phyloP scores from a whole-genome alignment of 23 tunicate species.

The Ascidia mentula region DNA sequence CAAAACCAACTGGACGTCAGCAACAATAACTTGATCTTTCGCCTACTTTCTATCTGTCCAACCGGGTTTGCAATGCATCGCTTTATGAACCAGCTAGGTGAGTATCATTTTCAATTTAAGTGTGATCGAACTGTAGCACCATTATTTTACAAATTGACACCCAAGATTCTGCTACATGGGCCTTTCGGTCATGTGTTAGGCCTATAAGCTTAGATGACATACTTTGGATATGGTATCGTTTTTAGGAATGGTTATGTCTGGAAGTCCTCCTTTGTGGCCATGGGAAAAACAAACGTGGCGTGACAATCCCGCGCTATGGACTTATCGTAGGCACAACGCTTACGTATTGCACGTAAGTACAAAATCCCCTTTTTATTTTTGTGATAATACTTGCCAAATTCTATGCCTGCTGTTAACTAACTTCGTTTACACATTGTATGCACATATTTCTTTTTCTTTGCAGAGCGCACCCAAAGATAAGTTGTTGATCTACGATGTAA shows the following conservation, averaged over 20 bases:
- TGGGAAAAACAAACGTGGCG: background rate
- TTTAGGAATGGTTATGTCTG: background rate
- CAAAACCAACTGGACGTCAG: background rate
- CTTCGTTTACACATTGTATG: background rate
- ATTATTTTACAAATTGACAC: too few species aligned
- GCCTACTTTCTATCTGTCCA: background rate
- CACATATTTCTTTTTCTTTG: background rate
- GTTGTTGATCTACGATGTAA: constrained; percentile 5
- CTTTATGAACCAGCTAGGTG: background rate
- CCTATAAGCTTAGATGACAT: too few species aligned
- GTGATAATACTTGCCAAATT: background rate
- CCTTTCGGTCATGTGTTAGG: too few species aligned
- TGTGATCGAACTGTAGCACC: too few species aligned
- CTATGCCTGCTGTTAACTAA: background rate
- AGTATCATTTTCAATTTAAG: too few species aligned
- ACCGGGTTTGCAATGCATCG: background rate
- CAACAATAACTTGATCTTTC: background rate
- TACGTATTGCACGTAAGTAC: constrained; percentile 23
- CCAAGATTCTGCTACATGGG: too few species aligned
- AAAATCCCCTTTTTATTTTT: background rate
- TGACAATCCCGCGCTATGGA: constrained; percentile 5
- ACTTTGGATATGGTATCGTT: background rate
- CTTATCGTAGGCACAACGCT: constrained; percentile 29
- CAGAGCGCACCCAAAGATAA: constrained; percentile 15
- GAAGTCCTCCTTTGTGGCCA: background rate